Evolutionary conservation across 2,113 vertebrate species (phyloP), one percentile per base, ranked within the genome.

Genomic region (Sinocyclocheilus grahami): DNA sequence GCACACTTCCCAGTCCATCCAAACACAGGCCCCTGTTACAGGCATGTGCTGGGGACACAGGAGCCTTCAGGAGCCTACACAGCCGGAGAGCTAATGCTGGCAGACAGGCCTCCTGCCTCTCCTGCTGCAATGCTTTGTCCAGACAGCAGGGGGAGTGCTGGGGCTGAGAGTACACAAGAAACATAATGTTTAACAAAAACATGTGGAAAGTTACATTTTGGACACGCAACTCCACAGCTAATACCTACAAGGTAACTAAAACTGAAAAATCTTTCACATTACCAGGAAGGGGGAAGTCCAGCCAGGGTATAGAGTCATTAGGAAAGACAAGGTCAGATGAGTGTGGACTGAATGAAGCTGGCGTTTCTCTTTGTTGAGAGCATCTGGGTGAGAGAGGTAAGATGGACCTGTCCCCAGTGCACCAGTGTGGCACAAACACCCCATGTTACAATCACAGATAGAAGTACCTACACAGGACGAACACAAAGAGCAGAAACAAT

Each of bases 1-100:
- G 88, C 74, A 96, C 87, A 87, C 92, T 96, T 75, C 95, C 94
- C 76, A 97, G 69, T 1, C 95, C 97, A 88, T 97, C 96, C 16
- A 79, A 55, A 87, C 93, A 93, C 71, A 97, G 92, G 0, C 96
- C 96, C 3, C 96, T 92, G 91, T 94, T 97, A 88, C 92, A 96
- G 46, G 95, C 90, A 0, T 94, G 87, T 0, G 90, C 65, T 2
- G 95, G 93, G 0, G 93, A 93, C 9, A 11, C 71, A 0, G 95
- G 92, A 42, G 88, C 91, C 78, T 9, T 89, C 87, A 96, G 85
- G 72, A 95, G 89, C 80, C 90, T 97, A 96, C 89, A 95, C 96
- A 83, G 94, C 92, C 86, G 95, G 12, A 0, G 96, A 97, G 86
- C 95, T 96, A 87, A 94, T 90, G 86, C 93, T 95, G 85, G 94